phyloP scores from a whole-genome alignment of 2,113 vertebrate species.

The Cervus canadensis region DNA sequence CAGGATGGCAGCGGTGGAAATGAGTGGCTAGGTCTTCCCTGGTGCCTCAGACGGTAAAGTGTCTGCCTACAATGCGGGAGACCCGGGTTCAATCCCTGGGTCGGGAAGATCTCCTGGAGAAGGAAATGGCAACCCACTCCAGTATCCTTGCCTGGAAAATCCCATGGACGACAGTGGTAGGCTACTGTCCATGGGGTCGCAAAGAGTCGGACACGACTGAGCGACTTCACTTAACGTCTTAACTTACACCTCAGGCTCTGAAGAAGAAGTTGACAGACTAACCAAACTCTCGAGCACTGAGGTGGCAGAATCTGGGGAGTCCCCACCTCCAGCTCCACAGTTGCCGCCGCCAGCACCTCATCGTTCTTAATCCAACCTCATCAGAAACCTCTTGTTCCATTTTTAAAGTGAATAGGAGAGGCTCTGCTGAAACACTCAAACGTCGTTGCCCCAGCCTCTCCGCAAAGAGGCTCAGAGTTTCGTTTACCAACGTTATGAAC shows the following conservation, averaged over 20 bases:
- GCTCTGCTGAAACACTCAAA: background rate
- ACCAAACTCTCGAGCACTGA: background rate
- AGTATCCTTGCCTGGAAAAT: too few species aligned
- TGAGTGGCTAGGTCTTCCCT: background rate
- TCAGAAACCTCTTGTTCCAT: background rate
- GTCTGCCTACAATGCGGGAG: too few species aligned
- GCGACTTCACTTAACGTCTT: too few species aligned
- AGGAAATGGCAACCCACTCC: too few species aligned
- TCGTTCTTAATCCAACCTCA: background rate
- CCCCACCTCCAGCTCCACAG: background rate
- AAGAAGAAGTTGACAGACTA: background rate
- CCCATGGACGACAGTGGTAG: too few species aligned
- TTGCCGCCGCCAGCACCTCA: background rate
- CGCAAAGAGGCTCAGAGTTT: background rate
- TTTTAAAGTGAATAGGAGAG: background rate
- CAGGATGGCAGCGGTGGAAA: background rate
- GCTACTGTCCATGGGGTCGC: too few species aligned
- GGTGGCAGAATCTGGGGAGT: background rate
- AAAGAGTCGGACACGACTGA: too few species aligned
- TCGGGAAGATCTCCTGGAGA: too few species aligned
- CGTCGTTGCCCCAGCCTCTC: background rate
- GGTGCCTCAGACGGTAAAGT: too few species aligned
- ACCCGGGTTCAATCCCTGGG: too few species aligned
- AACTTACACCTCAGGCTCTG: background rate
- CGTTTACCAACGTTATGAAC: background rate